A percentile compares a stretch with the other conserved stretches of the same genome.
Conservation (phyloP, 2,797 vertebrate species). For the Lindbergichthys nudifrons region DNA sequence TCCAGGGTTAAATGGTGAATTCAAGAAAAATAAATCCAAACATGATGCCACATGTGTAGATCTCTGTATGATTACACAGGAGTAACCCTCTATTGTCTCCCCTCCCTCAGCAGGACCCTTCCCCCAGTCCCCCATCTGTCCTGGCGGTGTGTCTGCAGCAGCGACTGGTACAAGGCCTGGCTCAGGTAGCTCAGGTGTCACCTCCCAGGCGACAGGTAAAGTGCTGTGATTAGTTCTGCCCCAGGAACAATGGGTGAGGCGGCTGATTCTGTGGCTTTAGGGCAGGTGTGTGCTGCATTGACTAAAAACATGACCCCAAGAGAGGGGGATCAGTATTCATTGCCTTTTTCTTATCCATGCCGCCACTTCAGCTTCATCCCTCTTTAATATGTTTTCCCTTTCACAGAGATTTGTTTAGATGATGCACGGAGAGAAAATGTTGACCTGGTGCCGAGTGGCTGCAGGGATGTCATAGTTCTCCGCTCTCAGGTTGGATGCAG, state of each 20-base stretch:
- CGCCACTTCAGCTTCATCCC: neutral
- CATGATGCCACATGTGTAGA: constrained; percentile 44
- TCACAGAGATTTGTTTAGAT: neutral
- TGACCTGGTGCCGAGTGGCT: constrained; percentile 82
- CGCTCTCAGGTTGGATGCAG: constrained; percentile 89
- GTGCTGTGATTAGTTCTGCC: constrained; percentile 82
- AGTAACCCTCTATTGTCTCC: constrained; percentile 57
- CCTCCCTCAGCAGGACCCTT: constrained; percentile 28
- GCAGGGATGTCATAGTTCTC: constrained; percentile 90
- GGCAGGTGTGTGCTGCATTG: constrained; percentile 73
- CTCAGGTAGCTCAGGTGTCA: constrained; percentile 85
- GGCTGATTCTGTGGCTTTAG: constrained; percentile 65
- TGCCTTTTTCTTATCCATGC: constrained; percentile 15
- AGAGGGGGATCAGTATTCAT: constrained; percentile 37
- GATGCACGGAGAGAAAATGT: neutral
- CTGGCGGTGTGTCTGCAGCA: constrained; percentile 42
- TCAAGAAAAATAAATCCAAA: constrained; percentile 34
- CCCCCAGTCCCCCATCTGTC: constrained; percentile 46
- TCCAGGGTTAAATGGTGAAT: constrained; percentile 16
- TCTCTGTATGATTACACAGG: constrained; percentile 30
- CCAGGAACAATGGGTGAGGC: constrained; percentile 71
- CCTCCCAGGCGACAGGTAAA: constrained; percentile 81
- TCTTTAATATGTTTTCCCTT: neutral
- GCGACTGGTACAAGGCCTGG: constrained; percentile 51
- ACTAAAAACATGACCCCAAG: constrained; percentile 51